Conservation (phyloP, 1,140 invertebrate genomes). For the Drosophila carrolli region DNA sequence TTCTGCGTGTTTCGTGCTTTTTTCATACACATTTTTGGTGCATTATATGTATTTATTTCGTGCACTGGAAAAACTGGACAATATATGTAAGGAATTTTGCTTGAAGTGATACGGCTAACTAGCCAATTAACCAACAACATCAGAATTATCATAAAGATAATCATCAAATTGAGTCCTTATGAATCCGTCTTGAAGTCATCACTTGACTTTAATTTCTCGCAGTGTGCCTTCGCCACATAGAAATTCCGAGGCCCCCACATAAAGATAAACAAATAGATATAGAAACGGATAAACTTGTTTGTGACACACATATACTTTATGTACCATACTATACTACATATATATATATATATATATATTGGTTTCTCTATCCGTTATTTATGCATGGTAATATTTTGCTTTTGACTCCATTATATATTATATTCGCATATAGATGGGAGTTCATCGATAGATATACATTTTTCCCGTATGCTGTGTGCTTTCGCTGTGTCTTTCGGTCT, state of each 20-base stretch:
- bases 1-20: background rate
- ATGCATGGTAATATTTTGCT: constrained; percentile 56
- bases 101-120: too few relatives aligned
- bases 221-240: constrained; percentile 5
- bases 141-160: background rate
- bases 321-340: background rate
- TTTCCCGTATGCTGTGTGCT: constrained; percentile 23
- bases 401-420: constrained; percentile 47
- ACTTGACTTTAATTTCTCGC: background rate
- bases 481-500: constrained; percentile 12
- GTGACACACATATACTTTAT: constrained; percentile 23
- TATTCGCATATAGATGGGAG: constrained; percentile 24
- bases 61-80: background rate
- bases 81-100: too few relatives aligned
- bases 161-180: too few relatives aligned
- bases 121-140: too few relatives aligned
- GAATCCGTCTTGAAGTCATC: too few relatives aligned
- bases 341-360: constrained; percentile 5
- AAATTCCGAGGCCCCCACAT: constrained; percentile 8
- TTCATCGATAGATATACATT: constrained; percentile 28
- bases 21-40: constrained; percentile 24
- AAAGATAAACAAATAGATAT: constrained; percentile 53
- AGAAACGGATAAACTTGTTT: constrained; percentile 49
- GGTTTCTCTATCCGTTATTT: constrained; percentile 29
- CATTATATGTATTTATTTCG: constrained; percentile 33